Base-by-base conservation (phyloP, 2,888 invertebrate species). In the Amblyjoppa proteus region DNA sequence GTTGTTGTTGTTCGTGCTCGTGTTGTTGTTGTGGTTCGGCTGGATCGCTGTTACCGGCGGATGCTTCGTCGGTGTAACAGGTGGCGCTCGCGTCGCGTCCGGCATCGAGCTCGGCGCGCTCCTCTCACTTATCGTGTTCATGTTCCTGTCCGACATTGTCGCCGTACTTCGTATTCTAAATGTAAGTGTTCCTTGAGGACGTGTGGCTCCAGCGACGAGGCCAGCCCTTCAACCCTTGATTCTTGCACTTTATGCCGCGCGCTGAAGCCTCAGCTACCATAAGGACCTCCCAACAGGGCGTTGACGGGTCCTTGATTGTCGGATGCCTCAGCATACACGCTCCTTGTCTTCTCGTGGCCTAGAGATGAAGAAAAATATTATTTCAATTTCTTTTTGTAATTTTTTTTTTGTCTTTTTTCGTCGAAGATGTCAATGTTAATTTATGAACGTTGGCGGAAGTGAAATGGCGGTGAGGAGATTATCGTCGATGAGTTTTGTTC, bases 211-310 rank as follows among this genome's bases (percentile, higher is more conserved):
- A 93, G 88, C 93, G 93, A 69, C 93, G 93, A 84, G 93, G 93
- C 93, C 93, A 93, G 87, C 93, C 93, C 88, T 93, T 93, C 83
- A 93, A 88, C 89, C 91, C 92, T 88, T 91, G 91, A 87, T 93
- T 93, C 92, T 91, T 91, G 89, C 89, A 90, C 87, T 90, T 89
- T 68, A 89, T 87, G 83, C 86, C 87, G 79, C 90, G 83, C 84
- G 87, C 69, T 74, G 81, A 80, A 71, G 90, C 88, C 87, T 90
- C 92, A 90, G 90, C 91, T 92, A 92, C 92, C 93, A 93, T 93
- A 93, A 91, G 93, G 93, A 93, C 89, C 89, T 88, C 83, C 87
- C 88, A 87, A 70, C 88, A 85, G 88, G 86, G 85, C 91, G 89
- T 89, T 86, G 88, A 86, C 78, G 87, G 84, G 80, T 87, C 86